These are phyloP conservation scores for Trachemys scripta DNA, from an alignment of 2,113 vertebrate species.

Conservation along the genomic window DNA sequence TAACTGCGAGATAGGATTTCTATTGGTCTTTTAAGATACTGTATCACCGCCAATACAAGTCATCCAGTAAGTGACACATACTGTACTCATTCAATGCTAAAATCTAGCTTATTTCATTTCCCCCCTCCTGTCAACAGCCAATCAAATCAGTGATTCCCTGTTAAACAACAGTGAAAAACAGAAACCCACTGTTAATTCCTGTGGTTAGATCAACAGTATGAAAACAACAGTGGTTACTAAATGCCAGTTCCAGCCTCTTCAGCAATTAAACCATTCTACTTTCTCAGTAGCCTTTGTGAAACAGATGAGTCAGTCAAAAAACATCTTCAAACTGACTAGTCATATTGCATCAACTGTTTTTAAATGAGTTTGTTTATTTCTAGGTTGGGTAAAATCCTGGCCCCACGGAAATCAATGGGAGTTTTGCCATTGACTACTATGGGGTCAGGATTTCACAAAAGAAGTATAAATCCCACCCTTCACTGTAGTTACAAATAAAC, in stretches of 20 bases:
- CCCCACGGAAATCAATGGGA: rapidly evolving
- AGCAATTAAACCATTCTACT: slow-evolving; percentile 55
- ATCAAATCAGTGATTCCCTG: slow-evolving; percentile 61
- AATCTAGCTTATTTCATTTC: slow-evolving; percentile 55
- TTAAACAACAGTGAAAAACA: slow-evolving; percentile 59
- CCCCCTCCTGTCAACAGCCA: slow-evolving; percentile 67
- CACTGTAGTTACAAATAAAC: neutral
- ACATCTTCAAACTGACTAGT: neutral
- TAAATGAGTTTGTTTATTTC: neutral
- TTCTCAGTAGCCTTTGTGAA: neutral
- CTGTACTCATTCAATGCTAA: slow-evolving; percentile 60
- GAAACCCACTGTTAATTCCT: slow-evolving; percentile 71
- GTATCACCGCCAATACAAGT: slow-evolving; percentile 8
- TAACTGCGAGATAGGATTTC: slow-evolving; percentile 46
- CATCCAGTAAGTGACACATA: slow-evolving; percentile 66
- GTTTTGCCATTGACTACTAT: neutral
- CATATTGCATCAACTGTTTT: rapidly evolving
- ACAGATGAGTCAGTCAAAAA: neutral
- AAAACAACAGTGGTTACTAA: slow-evolving; percentile 56
- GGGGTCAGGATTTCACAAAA: neutral
- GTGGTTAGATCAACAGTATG: slow-evolving; percentile 67
- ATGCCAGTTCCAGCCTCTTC: slow-evolving; percentile 58
- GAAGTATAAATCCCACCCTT: neutral
- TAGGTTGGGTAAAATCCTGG: neutral
- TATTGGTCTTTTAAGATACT: slow-evolving; percentile 41